Evolutionary conservation across 2,888 invertebrate species (phyloP).

Genomic region (Mamestra brassicae): DNA sequence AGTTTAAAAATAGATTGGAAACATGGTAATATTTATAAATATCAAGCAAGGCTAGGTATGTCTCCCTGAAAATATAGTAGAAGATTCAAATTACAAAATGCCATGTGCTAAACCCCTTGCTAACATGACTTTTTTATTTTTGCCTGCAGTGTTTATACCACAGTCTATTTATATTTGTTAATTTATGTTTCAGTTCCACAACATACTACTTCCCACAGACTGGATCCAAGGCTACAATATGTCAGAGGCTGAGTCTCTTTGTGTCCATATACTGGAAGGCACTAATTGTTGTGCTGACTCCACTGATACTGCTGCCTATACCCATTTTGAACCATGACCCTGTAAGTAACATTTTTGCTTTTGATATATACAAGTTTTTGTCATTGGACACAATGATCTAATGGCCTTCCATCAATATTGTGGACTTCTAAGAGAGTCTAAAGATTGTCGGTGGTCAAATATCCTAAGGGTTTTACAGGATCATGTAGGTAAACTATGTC

Average conservation of each 20-base stretch:
- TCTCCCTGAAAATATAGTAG: not conserved
- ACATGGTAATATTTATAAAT: constrained; percentile 20
- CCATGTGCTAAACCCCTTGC: not conserved
- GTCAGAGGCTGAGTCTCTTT: constrained; percentile 86
- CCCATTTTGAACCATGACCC: constrained; percentile 91
- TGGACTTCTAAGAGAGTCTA: too few species aligned
- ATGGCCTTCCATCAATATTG: too few species aligned
- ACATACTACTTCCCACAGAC: constrained; percentile 86
- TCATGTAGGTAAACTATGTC: too few species aligned
- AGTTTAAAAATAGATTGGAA: constrained; percentile 39
- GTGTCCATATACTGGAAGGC: constrained; percentile 94
- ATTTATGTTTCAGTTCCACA: constrained; percentile 82
- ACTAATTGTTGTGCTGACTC: constrained; percentile 93
- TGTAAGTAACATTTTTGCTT: constrained; percentile 82
- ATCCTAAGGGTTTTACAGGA: too few species aligned
- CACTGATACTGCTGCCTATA: constrained; percentile 93
- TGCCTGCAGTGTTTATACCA: too few species aligned
- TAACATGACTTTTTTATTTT: not conserved
- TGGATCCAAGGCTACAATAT: constrained; percentile 80
- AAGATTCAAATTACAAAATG: not conserved
- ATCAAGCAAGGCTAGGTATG: too few species aligned
- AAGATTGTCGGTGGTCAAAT: too few species aligned
- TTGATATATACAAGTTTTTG: too few species aligned
- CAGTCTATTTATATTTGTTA: constrained; percentile 15
- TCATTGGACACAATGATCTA: too few species aligned